Base-by-base conservation (phyloP, 2,113 vertebrate genomes). In the Patagioenas fasciata region DNA sequence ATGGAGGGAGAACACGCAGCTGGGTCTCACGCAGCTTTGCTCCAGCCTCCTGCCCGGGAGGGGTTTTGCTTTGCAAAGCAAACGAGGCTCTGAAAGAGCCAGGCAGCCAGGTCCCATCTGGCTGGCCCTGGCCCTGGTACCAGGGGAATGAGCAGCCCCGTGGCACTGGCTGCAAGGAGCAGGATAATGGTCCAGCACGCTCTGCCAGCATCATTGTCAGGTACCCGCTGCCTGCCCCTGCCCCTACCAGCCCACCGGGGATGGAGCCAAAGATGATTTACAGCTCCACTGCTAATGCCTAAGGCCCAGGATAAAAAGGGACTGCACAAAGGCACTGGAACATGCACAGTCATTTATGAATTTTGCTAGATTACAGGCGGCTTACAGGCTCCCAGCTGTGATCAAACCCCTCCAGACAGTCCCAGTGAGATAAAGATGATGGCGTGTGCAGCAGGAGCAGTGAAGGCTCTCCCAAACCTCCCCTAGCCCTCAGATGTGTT, bases 121-220 rank as follows among this genome's bases (percentile, higher is more conserved):
- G 54, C 50, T 8, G 8, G 34, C 58, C 58, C 92, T 88, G 89
- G 79, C 73, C 11, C 10, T 0, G 0, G 48, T 51, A 42, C 57
- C 48, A 34, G 13, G 54, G 58, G 34, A 36, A n/a, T 6, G 18
- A 40, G 54, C n/a, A 82, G 36, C 84, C 79, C 51, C 2, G 44
- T 17, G 83, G 67, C 85, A 5, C 36, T 7, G 93, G 48, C 66
- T 42, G 71, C 65, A 11, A 10, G 1, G 11, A 36, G 25, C 0
- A n/a, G 81, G 73, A 25, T 5, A 7, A 25, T 0, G 1, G 10
- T 7, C 62, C 72, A 36, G 25, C 13, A 3, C 1, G 0, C 9
- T 42, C 15, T 2, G 44, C 34, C 51, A 62, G 40, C 70, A 34
- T 62, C 66, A 0, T 57, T 4, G 0, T 6, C 2, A 6, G 38